Base-by-base conservation (phyloP, 2,888 invertebrate genomes). In the Troides oblongomaculatus region DNA sequence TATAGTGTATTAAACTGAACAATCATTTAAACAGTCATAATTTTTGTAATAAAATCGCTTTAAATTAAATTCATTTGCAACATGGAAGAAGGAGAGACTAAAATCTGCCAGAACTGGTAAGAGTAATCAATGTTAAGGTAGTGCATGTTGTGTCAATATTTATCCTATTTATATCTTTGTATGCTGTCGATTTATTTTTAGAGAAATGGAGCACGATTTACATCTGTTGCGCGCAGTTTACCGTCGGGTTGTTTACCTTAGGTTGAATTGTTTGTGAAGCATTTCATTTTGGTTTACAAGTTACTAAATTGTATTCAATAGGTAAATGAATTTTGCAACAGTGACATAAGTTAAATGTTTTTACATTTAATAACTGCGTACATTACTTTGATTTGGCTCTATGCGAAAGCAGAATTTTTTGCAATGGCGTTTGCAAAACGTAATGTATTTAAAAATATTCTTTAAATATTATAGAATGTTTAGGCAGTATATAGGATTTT, bases 71-170 rank as follows among this genome's bases (percentile, higher is more conserved):
- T 70, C 66, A 62, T 71, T 58, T 61, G 65, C 71, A 75, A 65
- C 75, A 92, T 91, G 91, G 89, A 90, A 58, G 88, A 87, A 74
- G 83, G 82, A 46, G 92, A 90, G 74, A 84, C 85, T 58, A 88
- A 89, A 79, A 81, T 82, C 69, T 93, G 93, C 79, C 84, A 84
- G 53, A 93, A 93, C 83, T 93, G 93, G 93, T 93, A 76, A 92
- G 93, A 76, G 75, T 66, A 72, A 68, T 69, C 70, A 65, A 68
- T 73, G 74, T 74, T 70, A 77, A 74, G 76, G 76, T 72, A 71
- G 68, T 69, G 61, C 68, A 73, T 79, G 78, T 85, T 87, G 84
- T 85, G 83, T 85, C 86, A 87, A 87, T 84, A 86, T 83, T 82
- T 81, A 80, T 82, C 82, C 87, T 90, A 90, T 90, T 91, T 89